Conservation (phyloP, 1,140 invertebrate genomes). For the Paracyclopina nana region DNA sequence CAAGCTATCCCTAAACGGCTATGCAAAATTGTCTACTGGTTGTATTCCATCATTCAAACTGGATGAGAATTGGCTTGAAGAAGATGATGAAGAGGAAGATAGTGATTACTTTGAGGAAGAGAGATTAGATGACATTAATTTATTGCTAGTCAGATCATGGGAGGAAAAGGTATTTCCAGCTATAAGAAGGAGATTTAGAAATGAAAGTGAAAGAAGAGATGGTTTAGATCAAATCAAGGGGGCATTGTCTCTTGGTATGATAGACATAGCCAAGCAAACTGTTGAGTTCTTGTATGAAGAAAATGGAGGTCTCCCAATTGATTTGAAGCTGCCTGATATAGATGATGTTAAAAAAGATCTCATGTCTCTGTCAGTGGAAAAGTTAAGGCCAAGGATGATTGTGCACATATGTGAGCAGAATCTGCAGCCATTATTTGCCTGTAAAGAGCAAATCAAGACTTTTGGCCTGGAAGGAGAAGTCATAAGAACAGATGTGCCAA, state of each 20-base stretch:
- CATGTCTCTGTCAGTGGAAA: slow-evolving; percentile 27
- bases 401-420: slow-evolving; percentile 24
- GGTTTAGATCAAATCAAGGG: slow-evolving; percentile 30
- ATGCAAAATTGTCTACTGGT: background rate
- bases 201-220: slow-evolving; percentile 29
- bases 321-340: slow-evolving; percentile 29
- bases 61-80: slow-evolving; percentile 26
- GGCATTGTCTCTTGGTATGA: slow-evolving; percentile 29
- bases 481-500: slow-evolving; percentile 27
- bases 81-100: slow-evolving; percentile 18
- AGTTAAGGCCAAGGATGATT: slow-evolving; percentile 26
- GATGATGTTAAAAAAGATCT: slow-evolving; percentile 29
- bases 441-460: slow-evolving; percentile 27
- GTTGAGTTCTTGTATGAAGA: slow-evolving; percentile 31
- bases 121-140: slow-evolving; percentile 19
- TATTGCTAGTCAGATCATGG: slow-evolving; percentile 28
- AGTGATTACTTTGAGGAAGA: background rate
- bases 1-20: background rate
- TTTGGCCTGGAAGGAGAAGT: slow-evolving; percentile 28
- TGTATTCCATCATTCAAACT: background rate
- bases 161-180: slow-evolving; percentile 30
- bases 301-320: slow-evolving; percentile 28
- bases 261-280: slow-evolving; percentile 29
- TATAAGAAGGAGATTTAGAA: slow-evolving; percentile 28
- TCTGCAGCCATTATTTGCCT: slow-evolving; percentile 26